These are phyloP conservation scores for Drosophila algonquin DNA, from an alignment of 2,888 invertebrate species.

Conservation along the genomic window DNA sequence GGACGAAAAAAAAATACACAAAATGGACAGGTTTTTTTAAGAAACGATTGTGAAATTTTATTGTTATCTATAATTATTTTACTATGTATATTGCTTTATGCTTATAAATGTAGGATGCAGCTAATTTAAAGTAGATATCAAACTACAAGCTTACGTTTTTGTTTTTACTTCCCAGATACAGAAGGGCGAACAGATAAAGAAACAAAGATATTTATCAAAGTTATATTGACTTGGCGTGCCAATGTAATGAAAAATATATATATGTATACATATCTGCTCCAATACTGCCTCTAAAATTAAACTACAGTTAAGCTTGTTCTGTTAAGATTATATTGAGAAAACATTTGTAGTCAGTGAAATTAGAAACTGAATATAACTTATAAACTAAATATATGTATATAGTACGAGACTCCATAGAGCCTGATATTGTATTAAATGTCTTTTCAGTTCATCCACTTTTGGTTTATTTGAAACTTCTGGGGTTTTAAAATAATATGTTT, in stretches of 20 bases:
- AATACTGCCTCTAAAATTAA: too few relatives aligned
- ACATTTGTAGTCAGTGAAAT: too few relatives aligned
- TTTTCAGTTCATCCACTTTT: constrained; percentile 51
- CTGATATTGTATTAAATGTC: constrained; percentile 51
- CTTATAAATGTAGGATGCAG: constrained; percentile 23
- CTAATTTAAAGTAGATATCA: constrained; percentile 8
- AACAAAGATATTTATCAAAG: background rate
- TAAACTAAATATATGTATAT: background rate
- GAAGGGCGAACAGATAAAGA: background rate
- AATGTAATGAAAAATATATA: background rate
- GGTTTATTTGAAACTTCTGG: constrained; percentile 33
- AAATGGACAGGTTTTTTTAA: constrained; percentile 10
- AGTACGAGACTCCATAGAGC: constrained; percentile 6
- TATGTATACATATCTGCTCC: too few relatives aligned
- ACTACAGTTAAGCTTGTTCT: too few relatives aligned
- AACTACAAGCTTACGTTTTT: too few relatives aligned
- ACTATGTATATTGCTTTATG: constrained; percentile 38
- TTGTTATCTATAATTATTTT: constrained; percentile 25
- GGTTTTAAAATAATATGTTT: constrained; percentile 11
- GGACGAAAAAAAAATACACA: background rate
- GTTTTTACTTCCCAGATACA: too few relatives aligned
- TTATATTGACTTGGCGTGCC: background rate
- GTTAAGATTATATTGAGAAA: too few relatives aligned
- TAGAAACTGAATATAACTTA: too few relatives aligned
- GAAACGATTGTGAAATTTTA: constrained; percentile 50